phyloP scores from a whole-genome alignment of 2,888 invertebrate genomes.

The Drosophila flavopinicola region DNA sequence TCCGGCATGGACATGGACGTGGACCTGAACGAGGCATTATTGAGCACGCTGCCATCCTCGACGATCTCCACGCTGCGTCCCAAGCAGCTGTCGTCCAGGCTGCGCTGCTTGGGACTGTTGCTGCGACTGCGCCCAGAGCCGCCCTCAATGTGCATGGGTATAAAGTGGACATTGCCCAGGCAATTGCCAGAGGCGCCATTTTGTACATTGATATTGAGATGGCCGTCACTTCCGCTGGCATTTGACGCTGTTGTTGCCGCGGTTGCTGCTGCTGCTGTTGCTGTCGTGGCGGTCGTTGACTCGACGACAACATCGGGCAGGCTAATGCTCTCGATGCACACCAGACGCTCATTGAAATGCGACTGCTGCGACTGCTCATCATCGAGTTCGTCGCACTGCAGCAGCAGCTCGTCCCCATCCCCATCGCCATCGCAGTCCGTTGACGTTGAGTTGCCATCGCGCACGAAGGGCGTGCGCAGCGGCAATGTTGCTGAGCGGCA shows the following conservation, averaged over 20 bases:
- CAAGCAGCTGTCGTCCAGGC: slow-evolving; percentile 80
- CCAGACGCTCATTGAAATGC: slow-evolving; percentile 77
- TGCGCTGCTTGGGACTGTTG: slow-evolving; percentile 71
- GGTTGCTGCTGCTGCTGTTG: slow-evolving; percentile 27
- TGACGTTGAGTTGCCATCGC: slow-evolving; percentile 82
- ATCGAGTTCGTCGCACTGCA: slow-evolving; percentile 82
- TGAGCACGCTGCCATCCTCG: slow-evolving; percentile 73
- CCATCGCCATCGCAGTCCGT: slow-evolving; percentile 75
- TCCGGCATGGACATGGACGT: slow-evolving; percentile 23
- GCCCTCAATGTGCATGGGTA: slow-evolving; percentile 82
- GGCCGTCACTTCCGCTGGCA: slow-evolving; percentile 61
- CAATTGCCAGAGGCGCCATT: slow-evolving; percentile 81
- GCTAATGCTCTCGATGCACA: slow-evolving; percentile 84
- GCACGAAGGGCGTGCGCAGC: slow-evolving; percentile 71
- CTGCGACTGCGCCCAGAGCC: slow-evolving; percentile 64
- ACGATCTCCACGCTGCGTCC: slow-evolving; percentile 80
- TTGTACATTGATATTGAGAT: slow-evolving; percentile 82
- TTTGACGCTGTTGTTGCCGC: slow-evolving; percentile 25
- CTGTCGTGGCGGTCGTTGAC: slow-evolving; percentile 76
- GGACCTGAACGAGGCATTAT: too few species aligned
- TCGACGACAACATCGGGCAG: slow-evolving; percentile 84
- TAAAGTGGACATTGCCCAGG: slow-evolving; percentile 82
- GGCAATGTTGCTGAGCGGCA: slow-evolving; percentile 44
- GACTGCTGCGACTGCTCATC: slow-evolving; percentile 57
- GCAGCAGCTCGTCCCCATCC: slow-evolving; percentile 78